A percentile compares a stretch with the other conserved stretches of the same genome.
Evolutionary conservation across 2,797 vertebrate species (phyloP).

Genomic region (Enteromius anoplus): DNA sequence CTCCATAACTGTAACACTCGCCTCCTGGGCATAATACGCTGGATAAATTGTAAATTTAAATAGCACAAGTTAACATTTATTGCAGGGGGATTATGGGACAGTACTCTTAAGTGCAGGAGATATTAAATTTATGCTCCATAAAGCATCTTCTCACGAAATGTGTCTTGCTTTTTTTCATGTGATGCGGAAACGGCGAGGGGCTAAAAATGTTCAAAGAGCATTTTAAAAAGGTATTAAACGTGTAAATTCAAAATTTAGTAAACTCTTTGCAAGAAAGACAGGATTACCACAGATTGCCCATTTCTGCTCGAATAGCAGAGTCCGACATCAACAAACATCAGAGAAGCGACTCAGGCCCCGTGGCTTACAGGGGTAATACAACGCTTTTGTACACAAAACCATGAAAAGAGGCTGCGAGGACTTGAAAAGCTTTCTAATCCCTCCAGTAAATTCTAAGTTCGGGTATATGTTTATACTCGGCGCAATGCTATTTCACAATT

Average conservation of each 20-base stretch:
- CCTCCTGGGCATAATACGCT: conserved; percentile 50
- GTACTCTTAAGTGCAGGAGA: conserved; percentile 50
- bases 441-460: conserved; percentile 51
- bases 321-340: conserved; percentile 64
- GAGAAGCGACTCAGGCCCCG: conserved; percentile 52
- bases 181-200: conserved; percentile 52
- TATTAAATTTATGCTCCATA: conserved; percentile 57
- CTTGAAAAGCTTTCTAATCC: conserved; percentile 59
- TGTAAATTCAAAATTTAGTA: conserved; percentile 63
- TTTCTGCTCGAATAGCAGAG: conserved; percentile 53
- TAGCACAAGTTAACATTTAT: conserved; percentile 50
- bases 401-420: conserved; percentile 58
- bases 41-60: conserved; percentile 53
- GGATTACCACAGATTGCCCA: conserved; percentile 60
- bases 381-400: conserved; percentile 57
- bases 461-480: conserved; percentile 49
- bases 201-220: conserved; percentile 63
- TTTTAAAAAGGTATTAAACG: conserved; percentile 64
- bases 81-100: conserved; percentile 52
- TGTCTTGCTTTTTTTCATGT: conserved; percentile 51
- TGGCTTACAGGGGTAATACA: conserved; percentile 59
- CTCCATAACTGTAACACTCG: conserved; percentile 30
- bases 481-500: conserved; percentile 54
- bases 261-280: conserved; percentile 59
- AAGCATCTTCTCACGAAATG: conserved; percentile 47